A percentile compares a stretch with the other conserved stretches of the same genome.
Conservation (phyloP, 2,888 invertebrate species). For the Ditylenchus weischeri region DNA sequence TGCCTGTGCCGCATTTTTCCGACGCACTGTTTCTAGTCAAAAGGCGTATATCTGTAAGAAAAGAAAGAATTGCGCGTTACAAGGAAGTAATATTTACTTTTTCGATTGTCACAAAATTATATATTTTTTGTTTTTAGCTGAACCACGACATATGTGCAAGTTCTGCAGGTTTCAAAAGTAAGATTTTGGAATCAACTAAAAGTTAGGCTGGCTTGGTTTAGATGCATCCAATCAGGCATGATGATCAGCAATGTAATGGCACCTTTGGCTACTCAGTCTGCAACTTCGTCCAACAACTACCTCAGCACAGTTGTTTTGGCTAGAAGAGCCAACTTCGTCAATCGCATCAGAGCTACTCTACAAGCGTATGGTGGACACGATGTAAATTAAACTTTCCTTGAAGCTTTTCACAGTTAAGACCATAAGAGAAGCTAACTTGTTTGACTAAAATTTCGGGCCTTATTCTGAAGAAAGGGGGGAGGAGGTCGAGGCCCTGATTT, state of each 20-base stretch:
- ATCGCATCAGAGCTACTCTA: background rate
- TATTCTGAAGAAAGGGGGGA: no score
- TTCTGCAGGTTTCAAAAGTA: conserved; percentile 2
- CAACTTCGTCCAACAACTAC: conserved; percentile 3
- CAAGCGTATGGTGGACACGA: conserved; percentile 1
- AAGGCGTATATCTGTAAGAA: background rate
- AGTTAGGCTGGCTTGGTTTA: background rate
- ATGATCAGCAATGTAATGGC: background rate
- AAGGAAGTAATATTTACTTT: background rate
- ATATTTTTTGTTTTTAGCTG: background rate
- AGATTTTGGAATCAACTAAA: background rate
- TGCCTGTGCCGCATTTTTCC: conserved; percentile 3
- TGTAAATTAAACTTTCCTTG: background rate
- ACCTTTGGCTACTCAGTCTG: background rate
- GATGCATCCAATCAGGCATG: conserved; percentile 3
- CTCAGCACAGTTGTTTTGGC: conserved; percentile 1
- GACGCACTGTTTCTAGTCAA: background rate
- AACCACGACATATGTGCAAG: conserved; percentile 4
- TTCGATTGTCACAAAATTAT: no score
- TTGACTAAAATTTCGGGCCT: no score
- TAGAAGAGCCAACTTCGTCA: background rate
- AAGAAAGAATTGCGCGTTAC: background rate
- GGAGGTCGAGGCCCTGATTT: no score
- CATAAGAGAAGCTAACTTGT: no score
- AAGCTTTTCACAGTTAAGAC: background rate